phyloP scores from a whole-genome alignment of 2,888 invertebrate genomes.

The Atethmia centrago region DNA sequence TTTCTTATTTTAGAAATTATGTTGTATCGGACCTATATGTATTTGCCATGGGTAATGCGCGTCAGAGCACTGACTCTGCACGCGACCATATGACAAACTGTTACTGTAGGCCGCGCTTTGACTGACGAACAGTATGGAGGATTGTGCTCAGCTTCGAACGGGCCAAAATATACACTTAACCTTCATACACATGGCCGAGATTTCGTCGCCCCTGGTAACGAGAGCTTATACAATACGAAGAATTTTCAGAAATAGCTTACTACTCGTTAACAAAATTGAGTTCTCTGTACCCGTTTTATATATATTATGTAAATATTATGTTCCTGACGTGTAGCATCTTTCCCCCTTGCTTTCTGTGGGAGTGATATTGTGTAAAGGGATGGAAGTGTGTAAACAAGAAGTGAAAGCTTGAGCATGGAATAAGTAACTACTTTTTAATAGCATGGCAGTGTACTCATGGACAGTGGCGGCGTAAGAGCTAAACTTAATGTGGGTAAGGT shows the following conservation, averaged over 20 bases:
- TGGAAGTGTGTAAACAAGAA: too few species aligned
- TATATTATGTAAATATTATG: too few species aligned
- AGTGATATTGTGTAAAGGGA: too few species aligned
- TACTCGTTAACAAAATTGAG: neutral
- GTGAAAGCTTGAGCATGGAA: too few species aligned
- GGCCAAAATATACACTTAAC: conserved; percentile 41
- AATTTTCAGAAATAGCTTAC: neutral
- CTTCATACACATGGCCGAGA: neutral
- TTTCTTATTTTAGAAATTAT: too few species aligned
- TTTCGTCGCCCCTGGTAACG: neutral
- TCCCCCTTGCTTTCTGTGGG: too few species aligned
- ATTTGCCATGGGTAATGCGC: conserved; percentile 66
- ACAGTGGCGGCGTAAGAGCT: too few species aligned
- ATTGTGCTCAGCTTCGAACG: conserved; percentile 61
- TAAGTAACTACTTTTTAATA: too few species aligned
- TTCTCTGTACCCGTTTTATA: neutral
- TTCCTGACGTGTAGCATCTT: too few species aligned
- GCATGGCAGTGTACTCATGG: too few species aligned
- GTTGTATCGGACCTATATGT: too few species aligned
- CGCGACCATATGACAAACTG: conserved; percentile 63
- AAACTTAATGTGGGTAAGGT: too few species aligned
- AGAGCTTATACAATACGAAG: neutral
- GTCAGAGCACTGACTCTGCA: neutral
- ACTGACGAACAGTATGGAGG: conserved; percentile 41
- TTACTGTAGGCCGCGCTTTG: conserved; percentile 60